Conservation (phyloP, 2,113 vertebrate genomes). For the Murina feae region DNA sequence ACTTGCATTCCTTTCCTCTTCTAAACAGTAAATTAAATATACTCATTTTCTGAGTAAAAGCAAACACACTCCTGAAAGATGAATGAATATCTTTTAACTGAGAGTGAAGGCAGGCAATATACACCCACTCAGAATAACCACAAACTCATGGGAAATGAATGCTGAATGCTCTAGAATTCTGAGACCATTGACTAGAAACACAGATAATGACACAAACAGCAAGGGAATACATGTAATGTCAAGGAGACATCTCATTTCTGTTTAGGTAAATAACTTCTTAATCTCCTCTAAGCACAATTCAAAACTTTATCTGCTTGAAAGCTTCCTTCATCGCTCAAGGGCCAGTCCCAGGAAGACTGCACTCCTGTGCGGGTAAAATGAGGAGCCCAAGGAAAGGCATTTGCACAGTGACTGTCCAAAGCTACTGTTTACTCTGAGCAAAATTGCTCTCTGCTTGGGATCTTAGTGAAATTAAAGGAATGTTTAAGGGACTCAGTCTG, state of each 20-base stretch:
- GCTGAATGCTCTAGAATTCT: background rate
- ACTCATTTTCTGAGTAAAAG: conserved; percentile 30
- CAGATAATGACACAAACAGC: background rate
- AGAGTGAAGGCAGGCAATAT: background rate
- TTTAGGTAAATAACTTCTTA: conserved; percentile 20
- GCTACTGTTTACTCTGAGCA: background rate
- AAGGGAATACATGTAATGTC: background rate
- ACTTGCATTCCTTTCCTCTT: background rate
- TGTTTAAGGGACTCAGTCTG: background rate
- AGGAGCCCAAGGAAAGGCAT: background rate
- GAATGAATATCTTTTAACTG: background rate
- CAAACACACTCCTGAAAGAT: background rate
- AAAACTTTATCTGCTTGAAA: background rate
- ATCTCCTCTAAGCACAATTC: background rate
- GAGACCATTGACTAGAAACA: background rate
- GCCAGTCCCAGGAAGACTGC: background rate
- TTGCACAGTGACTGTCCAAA: background rate
- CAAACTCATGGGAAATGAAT: background rate
- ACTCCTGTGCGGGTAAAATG: background rate
- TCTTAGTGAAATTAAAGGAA: background rate
- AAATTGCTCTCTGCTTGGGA: background rate
- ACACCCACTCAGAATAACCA: background rate
- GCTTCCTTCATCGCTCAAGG: background rate
- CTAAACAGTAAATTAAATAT: background rate
- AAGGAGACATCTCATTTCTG: conserved; percentile 14